phyloP scores from a whole-genome alignment of 2,113 vertebrate species.

The Craseonycteris thonglongyai region DNA sequence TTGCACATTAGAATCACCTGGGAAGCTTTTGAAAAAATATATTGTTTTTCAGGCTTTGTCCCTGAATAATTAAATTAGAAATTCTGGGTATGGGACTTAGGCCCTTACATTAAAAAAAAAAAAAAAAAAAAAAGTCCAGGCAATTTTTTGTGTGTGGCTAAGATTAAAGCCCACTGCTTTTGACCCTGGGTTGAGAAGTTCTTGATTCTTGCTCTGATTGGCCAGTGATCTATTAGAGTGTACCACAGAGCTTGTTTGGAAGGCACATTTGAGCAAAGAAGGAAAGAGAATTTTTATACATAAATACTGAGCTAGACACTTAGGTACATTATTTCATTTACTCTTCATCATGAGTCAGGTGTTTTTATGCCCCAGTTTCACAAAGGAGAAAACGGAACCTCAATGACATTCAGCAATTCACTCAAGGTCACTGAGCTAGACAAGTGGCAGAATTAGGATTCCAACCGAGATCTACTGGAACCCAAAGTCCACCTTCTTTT shows the following conservation, averaged over 20 bases:
- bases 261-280: neutral
- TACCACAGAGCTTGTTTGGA: neutral
- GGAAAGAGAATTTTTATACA: neutral
- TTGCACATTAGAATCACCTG: neutral
- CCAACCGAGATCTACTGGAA: neutral
- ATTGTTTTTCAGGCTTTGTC: neutral
- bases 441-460: neutral
- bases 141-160: neutral
- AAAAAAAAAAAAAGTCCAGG: neutral
- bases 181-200: neutral
- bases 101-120: neutral
- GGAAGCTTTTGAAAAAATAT: neutral
- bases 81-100: neutral
- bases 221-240: neutral
- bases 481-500: neutral
- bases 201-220: neutral
- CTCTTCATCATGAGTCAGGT: neutral
- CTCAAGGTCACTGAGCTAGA: neutral
- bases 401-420: neutral
- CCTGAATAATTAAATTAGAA: neutral
- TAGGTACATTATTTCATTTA: neutral
- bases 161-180: neutral
- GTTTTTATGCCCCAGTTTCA: neutral
- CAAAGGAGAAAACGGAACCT: neutral
- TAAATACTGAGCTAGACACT: neutral